Evolutionary conservation across 2,797 vertebrate species (phyloP).

Genomic region (Decapterus maruadsi): DNA sequence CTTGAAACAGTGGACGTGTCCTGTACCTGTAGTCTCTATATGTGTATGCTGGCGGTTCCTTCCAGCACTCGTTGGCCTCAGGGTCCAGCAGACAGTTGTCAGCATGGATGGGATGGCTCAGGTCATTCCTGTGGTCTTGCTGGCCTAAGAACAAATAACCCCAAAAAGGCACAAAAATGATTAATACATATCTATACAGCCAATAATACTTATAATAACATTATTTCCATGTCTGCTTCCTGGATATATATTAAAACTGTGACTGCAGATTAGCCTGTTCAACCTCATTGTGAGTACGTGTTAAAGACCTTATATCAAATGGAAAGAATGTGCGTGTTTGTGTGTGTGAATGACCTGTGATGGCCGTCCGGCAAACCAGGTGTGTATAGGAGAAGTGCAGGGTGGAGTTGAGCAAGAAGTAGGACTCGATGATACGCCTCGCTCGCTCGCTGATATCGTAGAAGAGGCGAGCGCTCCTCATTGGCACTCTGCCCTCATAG

Average conservation of each 20-base stretch:
- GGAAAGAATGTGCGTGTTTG: background rate
- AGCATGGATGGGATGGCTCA: conserved; percentile 98
- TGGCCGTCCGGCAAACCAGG: conserved; percentile 95
- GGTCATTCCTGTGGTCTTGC: conserved; percentile 94
- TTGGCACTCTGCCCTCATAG: conserved; percentile 92
- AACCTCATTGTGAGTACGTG: background rate
- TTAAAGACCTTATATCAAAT: background rate
- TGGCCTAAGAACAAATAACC: conserved; percentile 85
- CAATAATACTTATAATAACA: background rate
- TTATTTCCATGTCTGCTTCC: background rate
- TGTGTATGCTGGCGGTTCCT: conserved; percentile 95
- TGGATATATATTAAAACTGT: background rate
- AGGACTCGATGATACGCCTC: conserved; percentile 91
- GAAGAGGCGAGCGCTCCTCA: conserved; percentile 93
- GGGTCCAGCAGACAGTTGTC: conserved; percentile 98
- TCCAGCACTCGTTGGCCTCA: conserved; percentile 96
- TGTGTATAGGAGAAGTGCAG: conserved; percentile 99
- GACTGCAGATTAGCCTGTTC: too few relatives aligned
- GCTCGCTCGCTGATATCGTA: conserved; percentile 96
- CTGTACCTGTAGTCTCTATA: conserved; percentile 95
- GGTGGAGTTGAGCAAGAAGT: conserved; percentile 95
- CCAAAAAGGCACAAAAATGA: background rate
- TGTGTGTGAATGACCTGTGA: conserved; percentile 86
- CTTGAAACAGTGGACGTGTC: background rate
- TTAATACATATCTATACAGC: background rate